Evolutionary conservation across 1,140 invertebrate species (phyloP).

Genomic region (Drosophila virilis): DNA sequence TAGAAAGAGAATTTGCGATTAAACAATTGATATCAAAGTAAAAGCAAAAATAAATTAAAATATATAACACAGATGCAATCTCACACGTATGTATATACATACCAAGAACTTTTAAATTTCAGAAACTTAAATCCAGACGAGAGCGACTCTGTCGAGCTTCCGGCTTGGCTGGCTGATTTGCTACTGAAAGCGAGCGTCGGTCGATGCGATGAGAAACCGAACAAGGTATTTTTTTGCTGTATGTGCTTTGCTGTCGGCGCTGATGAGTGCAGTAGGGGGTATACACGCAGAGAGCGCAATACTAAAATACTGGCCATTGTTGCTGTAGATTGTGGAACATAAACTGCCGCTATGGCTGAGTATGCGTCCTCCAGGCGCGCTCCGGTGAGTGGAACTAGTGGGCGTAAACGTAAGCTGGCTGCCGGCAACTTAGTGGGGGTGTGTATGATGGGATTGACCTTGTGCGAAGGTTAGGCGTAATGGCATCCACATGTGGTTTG

Average conservation of each 20-base stretch:
- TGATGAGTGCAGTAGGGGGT: constrained; percentile 22
- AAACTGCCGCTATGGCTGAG: constrained; percentile 5
- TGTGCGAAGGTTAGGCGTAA: constrained; percentile 69
- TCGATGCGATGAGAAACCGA: constrained; percentile 28
- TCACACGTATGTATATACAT: constrained; percentile 66
- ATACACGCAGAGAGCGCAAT: constrained; percentile 31
- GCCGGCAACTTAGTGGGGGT: constrained; percentile 4
- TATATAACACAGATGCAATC: constrained; percentile 15
- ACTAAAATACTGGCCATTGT: constrained; percentile 44
- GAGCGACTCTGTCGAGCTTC: constrained; percentile 52
- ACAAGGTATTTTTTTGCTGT: constrained; percentile 14
- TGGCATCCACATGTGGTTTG: constrained; percentile 30
- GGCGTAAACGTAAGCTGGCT: constrained; percentile 4
- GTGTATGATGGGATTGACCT: constrained; percentile 59
- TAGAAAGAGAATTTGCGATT: background rate
- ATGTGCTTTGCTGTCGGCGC: constrained; percentile 15
- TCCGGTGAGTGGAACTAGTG: constrained; percentile 6
- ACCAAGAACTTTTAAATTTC: constrained; percentile 68
- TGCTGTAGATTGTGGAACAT: constrained; percentile 48
- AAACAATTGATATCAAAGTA: background rate
- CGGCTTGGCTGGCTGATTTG: constrained; percentile 64
- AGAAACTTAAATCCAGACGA: constrained; percentile 61
- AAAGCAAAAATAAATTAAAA: constrained; percentile 11
- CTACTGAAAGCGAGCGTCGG: constrained; percentile 56
- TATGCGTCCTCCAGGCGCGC: constrained; percentile 25